Percentiles rank a stretch among this genome's conserved stretches.
These are phyloP conservation scores for Lasioglossum pauxillum DNA, from an alignment of 2,888 invertebrate genomes.

Conservation along the genomic window DNA sequence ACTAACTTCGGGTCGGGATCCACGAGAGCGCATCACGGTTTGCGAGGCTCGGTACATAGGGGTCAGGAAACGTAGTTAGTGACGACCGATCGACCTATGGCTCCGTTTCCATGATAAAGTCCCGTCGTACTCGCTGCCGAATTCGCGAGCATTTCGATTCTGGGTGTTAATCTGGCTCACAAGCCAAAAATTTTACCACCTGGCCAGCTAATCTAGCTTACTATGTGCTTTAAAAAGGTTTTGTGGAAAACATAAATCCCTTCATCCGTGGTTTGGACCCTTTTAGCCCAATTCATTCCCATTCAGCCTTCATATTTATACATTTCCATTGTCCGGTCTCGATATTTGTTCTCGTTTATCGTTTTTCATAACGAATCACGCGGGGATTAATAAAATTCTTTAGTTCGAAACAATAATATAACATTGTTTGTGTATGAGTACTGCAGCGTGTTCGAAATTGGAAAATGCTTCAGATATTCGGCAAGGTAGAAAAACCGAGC, in stretches of 20 bases:
- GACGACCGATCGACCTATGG: conserved; percentile 51
- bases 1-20: conserved; percentile 34
- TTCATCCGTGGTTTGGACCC: too few species aligned
- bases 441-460: neutral
- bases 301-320: too few species aligned
- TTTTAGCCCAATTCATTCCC: too few species aligned
- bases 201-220: too few species aligned
- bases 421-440: neutral
- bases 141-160: conserved; percentile 52
- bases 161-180: neutral
- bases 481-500: neutral
- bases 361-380: neutral
- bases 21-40: conserved; percentile 37
- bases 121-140: conserved; percentile 44
- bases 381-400: neutral
- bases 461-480: neutral
- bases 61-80: conserved; percentile 55
- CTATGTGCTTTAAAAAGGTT: too few species aligned
- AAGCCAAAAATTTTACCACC: too few species aligned
- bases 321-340: too few species aligned
- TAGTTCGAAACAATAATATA: neutral
- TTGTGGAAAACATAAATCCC: too few species aligned
- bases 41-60: conserved; percentile 43
- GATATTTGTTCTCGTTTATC: too few species aligned
- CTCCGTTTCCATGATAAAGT: conserved; percentile 61